Evolutionary conservation across 2,888 invertebrate species (phyloP).

Genomic region (Cosmia pyralina): DNA sequence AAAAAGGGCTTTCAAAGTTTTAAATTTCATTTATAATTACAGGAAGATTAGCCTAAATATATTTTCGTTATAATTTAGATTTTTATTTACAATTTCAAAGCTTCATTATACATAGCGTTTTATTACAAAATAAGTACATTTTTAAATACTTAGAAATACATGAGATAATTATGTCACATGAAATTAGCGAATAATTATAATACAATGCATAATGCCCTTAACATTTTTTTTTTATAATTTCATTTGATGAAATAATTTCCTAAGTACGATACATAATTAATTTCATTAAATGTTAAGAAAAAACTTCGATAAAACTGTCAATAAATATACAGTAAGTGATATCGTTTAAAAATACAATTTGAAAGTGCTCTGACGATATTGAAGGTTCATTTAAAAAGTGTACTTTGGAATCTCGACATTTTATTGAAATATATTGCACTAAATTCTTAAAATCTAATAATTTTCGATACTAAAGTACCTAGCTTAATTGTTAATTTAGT

Average conservation of each 20-base stretch:
- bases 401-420: not conserved
- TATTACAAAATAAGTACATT: constrained; percentile 22
- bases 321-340: not conserved
- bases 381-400: constrained; percentile 9
- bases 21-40: constrained; percentile 1
- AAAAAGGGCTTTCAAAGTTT: not conserved
- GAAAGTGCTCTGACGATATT: constrained; percentile 1
- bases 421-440: constrained; percentile 64
- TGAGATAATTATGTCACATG: not conserved
- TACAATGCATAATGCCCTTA: not conserved
- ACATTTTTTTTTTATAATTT: not conserved
- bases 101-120: not conserved
- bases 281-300: no score
- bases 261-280: not conserved
- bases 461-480: constrained; percentile 49
- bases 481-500: constrained; percentile 46
- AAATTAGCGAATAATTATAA: constrained; percentile 1
- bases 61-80: constrained; percentile 19
- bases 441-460: constrained; percentile 44
- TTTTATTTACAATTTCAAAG: not conserved
- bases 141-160: constrained; percentile 5
- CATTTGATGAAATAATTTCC: constrained; percentile 8
- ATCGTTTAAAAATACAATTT: constrained; percentile 23
- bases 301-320: not conserved
- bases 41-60: not conserved